These are phyloP conservation scores for Passer domesticus DNA, from an alignment of 2,113 vertebrate genomes.

Conservation along the genomic window DNA sequence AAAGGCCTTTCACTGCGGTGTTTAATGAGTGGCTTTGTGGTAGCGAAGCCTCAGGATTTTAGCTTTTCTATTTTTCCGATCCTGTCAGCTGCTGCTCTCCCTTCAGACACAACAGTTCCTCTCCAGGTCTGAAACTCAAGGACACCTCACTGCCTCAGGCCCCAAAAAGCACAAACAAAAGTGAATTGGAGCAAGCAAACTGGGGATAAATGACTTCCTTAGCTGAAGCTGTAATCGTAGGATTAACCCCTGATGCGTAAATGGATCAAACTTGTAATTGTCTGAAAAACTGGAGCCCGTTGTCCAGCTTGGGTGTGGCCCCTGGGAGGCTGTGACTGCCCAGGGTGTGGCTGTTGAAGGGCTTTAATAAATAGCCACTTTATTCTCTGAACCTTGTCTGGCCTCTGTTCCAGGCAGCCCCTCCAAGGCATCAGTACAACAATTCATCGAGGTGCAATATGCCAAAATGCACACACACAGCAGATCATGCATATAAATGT, in stretches of 20 bases:
- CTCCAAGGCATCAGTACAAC: background rate
- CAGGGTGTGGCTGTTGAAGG: background rate
- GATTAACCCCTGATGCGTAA: background rate
- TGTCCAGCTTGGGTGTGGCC: background rate
- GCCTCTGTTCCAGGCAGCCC: rapidly evolving
- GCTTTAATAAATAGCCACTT: background rate
- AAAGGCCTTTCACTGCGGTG: background rate
- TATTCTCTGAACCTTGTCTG: background rate
- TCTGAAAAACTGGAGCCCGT: background rate
- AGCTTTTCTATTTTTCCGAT: background rate
- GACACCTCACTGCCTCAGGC: background rate
- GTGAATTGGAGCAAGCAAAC: background rate
- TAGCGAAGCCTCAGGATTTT: background rate
- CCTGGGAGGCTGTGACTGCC: background rate
- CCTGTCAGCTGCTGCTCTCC: background rate
- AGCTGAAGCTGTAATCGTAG: background rate
- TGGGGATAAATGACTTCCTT: background rate
- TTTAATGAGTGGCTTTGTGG: background rate
- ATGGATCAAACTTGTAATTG: background rate
- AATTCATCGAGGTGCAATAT: background rate
- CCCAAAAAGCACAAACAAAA: background rate
- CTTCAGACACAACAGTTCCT: background rate
- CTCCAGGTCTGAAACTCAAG: background rate
- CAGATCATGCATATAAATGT: rapidly evolving
- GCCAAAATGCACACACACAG: rapidly evolving